phyloP scores from a whole-genome alignment of 2,888 invertebrate genomes.

The Plagodis pulveraria region DNA sequence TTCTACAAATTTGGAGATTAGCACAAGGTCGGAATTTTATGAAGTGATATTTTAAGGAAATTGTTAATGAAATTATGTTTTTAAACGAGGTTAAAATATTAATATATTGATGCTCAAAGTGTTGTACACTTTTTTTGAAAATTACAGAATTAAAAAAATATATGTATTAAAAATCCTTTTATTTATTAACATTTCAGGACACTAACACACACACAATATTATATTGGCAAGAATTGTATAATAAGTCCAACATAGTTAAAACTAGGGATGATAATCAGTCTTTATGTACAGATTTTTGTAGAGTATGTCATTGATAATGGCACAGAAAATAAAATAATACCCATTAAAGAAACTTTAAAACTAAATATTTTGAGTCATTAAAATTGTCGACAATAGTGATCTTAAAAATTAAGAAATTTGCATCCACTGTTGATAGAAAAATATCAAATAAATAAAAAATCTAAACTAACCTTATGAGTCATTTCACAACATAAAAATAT shows the following conservation, averaged over 20 bases:
- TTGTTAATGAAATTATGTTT: constrained; percentile 30
- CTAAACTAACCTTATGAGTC: too few relatives aligned
- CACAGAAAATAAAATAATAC: constrained; percentile 13
- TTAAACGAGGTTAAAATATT: constrained; percentile 26
- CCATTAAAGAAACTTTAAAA: background rate
- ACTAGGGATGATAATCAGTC: constrained; percentile 34
- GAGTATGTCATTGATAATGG: constrained; percentile 19
- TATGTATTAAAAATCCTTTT: constrained; percentile 19
- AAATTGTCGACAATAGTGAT: background rate
- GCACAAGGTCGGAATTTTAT: constrained; percentile 34
- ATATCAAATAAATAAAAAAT: too few relatives aligned
- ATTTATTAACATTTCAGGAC: constrained; percentile 11
- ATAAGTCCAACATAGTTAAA: constrained; percentile 18
- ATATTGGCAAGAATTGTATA: constrained; percentile 8
- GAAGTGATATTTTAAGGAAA: constrained; percentile 42
- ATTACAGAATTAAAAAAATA: constrained; percentile 36
- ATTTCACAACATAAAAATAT: too few relatives aligned
- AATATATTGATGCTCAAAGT: constrained; percentile 46
- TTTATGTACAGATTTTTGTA: constrained; percentile 17
- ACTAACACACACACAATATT: constrained; percentile 10
- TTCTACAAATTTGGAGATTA: background rate
- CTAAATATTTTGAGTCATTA: background rate
- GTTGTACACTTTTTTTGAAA: constrained; percentile 43
- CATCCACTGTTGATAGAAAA: too few relatives aligned
- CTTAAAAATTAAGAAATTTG: too few relatives aligned